Conservation (phyloP, 1,140 invertebrate genomes). For the Thaumatotibia leucotreta region DNA sequence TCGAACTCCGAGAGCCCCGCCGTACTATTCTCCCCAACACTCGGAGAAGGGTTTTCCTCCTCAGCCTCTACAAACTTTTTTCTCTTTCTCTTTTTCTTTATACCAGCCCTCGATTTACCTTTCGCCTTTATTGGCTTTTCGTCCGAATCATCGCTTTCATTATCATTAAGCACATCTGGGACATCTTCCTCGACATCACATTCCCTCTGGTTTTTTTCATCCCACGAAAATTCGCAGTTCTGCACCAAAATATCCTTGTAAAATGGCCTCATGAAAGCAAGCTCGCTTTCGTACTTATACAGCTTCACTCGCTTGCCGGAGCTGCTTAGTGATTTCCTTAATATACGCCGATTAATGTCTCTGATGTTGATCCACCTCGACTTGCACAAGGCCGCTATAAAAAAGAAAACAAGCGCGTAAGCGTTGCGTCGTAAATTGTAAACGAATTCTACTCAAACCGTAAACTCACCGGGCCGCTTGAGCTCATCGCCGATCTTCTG, state of each 20-base stretch:
- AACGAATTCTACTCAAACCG: conserved; percentile 20
- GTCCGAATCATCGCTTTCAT: conserved; percentile 36
- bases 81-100: conserved; percentile 44
- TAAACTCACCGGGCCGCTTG: conserved; percentile 51
- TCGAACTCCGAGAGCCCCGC: conserved; percentile 41
- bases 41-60: conserved; percentile 21
- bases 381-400: conserved; percentile 58
- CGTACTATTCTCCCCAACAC: not conserved
- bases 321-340: conserved; percentile 40
- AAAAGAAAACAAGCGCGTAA: conserved; percentile 10
- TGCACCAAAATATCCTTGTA: conserved; percentile 48
- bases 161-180: not conserved
- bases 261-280: conserved; percentile 52
- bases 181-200: conserved; percentile 29
- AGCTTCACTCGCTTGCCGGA: conserved; percentile 23
- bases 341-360: conserved; percentile 58
- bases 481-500: conserved; percentile 66
- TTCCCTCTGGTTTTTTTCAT: conserved; percentile 34
- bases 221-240: conserved; percentile 33
- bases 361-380: conserved; percentile 69
- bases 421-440: conserved; percentile 17
- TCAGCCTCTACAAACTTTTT: conserved; percentile 33
- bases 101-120: conserved; percentile 29
- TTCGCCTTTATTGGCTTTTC: conserved; percentile 31
- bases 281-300: conserved; percentile 62